phyloP scores from a whole-genome alignment of 2,113 vertebrate species.

The Leucosticte australis region DNA sequence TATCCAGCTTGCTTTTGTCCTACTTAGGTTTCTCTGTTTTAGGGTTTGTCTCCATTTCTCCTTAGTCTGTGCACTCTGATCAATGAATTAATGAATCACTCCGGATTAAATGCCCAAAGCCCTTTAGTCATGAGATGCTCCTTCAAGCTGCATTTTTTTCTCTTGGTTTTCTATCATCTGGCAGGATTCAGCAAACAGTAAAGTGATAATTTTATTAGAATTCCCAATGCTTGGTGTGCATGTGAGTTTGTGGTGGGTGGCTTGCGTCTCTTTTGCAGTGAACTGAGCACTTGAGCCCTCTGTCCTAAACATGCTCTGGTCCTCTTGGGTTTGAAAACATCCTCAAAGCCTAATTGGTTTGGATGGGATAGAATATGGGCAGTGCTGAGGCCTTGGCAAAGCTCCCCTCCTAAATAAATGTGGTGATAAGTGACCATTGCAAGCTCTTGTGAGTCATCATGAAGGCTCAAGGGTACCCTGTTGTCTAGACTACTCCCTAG shows the following conservation, averaged over 20 bases:
- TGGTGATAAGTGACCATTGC: background rate
- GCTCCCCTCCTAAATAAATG: background rate
- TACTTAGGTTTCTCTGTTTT: background rate
- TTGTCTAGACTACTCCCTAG: background rate
- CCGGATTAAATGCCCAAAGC: background rate
- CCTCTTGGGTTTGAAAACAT: background rate
- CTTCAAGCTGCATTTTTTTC: background rate
- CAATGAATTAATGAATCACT: background rate
- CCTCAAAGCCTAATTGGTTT: background rate
- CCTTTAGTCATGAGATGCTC: background rate
- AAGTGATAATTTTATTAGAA: constrained; percentile 8
- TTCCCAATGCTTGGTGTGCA: background rate
- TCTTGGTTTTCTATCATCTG: background rate
- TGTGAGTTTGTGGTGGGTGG: background rate
- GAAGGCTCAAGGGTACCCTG: background rate
- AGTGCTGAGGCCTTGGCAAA: background rate
- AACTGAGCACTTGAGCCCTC: background rate
- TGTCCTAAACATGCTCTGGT: background rate
- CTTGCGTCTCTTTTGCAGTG: background rate
- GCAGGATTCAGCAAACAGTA: background rate
- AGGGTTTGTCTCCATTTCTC: background rate
- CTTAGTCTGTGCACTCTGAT: background rate
- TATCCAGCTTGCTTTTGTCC: background rate
- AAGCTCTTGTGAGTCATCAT: background rate
- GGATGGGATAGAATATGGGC: background rate